A percentile compares a stretch with the other conserved stretches of the same genome.
phyloP scores from a whole-genome alignment of 2,888 invertebrate genomes.

The Epinotia nisella region DNA sequence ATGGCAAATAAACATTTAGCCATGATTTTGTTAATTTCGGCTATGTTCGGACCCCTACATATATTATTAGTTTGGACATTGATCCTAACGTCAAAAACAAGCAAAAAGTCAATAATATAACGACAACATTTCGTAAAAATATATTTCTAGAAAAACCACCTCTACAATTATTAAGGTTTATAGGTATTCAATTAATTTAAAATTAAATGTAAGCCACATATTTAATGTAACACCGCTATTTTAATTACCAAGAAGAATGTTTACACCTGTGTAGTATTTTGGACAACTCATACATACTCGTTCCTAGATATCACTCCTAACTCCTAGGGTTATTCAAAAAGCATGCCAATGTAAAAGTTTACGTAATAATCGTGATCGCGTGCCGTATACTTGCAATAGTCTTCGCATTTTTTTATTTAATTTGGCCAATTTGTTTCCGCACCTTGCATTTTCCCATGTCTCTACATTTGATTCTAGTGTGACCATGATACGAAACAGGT shows the following conservation, averaged over 20 bases:
- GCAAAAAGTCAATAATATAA: slow-evolving; percentile 1
- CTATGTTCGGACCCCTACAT: background rate
- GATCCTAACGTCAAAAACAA: background rate
- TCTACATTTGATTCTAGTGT: background rate
- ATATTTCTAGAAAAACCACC: background rate
- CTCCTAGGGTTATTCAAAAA: background rate
- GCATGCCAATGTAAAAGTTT: slow-evolving; percentile 4
- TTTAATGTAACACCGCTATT: no score
- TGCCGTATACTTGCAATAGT: slow-evolving; percentile 21
- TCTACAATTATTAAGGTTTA: background rate
- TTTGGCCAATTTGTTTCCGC: slow-evolving; percentile 33
- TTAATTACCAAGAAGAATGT: no score
- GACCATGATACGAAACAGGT: slow-evolving; percentile 2
- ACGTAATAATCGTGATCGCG: slow-evolving; percentile 34
- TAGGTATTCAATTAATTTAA: no score
- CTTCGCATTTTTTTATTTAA: slow-evolving; percentile 36
- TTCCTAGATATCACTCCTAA: background rate
- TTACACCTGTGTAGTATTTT: no score
- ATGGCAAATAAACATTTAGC: no score
- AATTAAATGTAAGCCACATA: no score
- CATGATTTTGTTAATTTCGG: no score
- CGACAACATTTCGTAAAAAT: background rate
- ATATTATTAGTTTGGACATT: background rate
- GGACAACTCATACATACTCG: no score
- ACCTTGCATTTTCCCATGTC: slow-evolving; percentile 38